Conservation (phyloP, 2,113 vertebrate genomes). For the Aplodontia rufa region DNA sequence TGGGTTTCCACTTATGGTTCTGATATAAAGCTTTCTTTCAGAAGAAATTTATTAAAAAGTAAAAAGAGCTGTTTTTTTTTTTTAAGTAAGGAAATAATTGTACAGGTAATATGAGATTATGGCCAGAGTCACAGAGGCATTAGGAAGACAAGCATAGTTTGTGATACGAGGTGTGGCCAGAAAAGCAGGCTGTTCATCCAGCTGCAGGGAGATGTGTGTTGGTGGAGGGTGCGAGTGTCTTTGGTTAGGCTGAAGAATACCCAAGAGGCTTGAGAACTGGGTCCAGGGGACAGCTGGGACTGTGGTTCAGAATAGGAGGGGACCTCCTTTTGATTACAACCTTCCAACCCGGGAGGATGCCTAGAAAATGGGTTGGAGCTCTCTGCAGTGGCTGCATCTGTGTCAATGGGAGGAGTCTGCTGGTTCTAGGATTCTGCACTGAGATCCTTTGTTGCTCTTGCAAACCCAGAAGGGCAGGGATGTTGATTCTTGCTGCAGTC, state of each 20-base stretch:
- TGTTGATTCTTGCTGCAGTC: background rate
- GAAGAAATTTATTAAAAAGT: background rate
- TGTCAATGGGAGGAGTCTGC: accelerated
- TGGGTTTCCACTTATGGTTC: slow-evolving; percentile 12
- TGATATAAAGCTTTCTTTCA: slow-evolving; percentile 39
- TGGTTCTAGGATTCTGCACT: background rate
- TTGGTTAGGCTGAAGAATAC: background rate
- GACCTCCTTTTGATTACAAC: accelerated
- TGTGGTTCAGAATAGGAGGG: background rate
- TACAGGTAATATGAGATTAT: background rate
- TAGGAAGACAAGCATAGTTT: accelerated
- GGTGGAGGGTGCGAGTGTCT: accelerated
- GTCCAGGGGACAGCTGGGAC: background rate
- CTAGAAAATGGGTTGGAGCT: accelerated
- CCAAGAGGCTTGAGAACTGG: background rate
- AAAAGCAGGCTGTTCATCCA: background rate
- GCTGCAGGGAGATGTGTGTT: background rate
- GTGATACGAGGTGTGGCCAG: accelerated
- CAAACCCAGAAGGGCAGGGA: accelerated
- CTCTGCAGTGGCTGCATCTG: accelerated
- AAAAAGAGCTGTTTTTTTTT: background rate
- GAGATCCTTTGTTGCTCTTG: accelerated
- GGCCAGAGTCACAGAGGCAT: background rate
- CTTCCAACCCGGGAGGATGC: background rate
- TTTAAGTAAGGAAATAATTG: background rate